Conservation (phyloP, 2,888 invertebrate species). For the Ectemnius continuus region DNA sequence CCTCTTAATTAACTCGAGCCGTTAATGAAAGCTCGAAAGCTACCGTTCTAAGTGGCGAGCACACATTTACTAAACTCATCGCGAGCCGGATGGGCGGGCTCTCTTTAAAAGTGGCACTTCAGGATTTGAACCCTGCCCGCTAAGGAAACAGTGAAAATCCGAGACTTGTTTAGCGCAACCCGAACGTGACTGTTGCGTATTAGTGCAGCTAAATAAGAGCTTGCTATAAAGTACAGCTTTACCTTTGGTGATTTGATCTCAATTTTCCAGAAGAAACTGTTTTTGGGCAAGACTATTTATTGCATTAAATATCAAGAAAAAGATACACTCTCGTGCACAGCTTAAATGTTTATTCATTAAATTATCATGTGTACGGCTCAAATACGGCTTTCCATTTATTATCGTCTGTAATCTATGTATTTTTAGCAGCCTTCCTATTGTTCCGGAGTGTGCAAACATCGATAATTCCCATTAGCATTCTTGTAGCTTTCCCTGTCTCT, state of each 20-base stretch:
- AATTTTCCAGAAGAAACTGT: too few relatives aligned
- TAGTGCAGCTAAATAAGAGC: too few relatives aligned
- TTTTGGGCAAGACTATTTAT: too few relatives aligned
- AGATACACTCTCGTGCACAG: too few relatives aligned
- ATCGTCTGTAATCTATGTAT: conserved; percentile 19
- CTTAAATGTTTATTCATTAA: too few relatives aligned
- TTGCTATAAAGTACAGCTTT: too few relatives aligned
- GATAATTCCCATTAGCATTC: conserved; percentile 18
- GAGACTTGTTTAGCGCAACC: too few relatives aligned
- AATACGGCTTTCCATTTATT: background rate
- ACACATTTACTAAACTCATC: conserved; percentile 40
- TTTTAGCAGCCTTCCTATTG: conserved; percentile 17
- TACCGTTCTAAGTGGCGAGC: conserved; percentile 45
- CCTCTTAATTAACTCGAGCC: conserved; percentile 50
- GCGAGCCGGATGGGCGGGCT: conserved; percentile 25
- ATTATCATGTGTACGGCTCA: too few relatives aligned
- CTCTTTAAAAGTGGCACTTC: conserved; percentile 28
- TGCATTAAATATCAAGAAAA: too few relatives aligned
- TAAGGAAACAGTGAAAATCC: conserved; percentile 20
- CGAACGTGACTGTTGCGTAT: too few relatives aligned
- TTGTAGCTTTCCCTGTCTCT: too few relatives aligned
- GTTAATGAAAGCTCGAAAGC: conserved; percentile 49
- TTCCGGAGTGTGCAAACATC: background rate
- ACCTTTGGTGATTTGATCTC: too few relatives aligned
- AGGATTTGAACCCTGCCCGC: conserved; percentile 31